Evolutionary conservation across 2,888 invertebrate species (phyloP), one percentile per base, ranked within the genome.

Genomic region (Carpatolechia fugitivella): DNA sequence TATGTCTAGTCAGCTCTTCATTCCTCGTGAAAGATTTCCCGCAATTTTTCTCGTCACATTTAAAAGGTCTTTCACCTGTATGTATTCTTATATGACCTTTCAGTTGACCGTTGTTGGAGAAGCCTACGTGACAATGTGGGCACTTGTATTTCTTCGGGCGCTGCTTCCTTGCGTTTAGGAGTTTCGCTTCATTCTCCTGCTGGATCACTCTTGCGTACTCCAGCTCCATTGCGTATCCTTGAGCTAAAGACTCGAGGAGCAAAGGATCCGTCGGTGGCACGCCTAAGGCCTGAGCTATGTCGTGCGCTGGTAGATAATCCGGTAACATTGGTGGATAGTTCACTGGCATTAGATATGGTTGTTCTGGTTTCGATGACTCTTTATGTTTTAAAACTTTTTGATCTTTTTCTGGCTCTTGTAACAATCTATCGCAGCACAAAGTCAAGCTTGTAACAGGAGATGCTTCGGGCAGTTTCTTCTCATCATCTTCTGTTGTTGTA

Each of bases 91-190:
- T 93, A 74, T 98, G 97, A 13, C 97, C 97, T 77, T 96, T 96
- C 0, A 98, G 86, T 68, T 98, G 97, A 0, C 97, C 97, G 79
- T 97, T 97, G 78, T 98, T 98, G n/a, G 97, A 97, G 78, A 98
- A 98, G 0, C 96, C 96, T 0, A 96, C 96, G 65, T 96, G 93
- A 74, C 98, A 98, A 70, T 96, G 95, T 0, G 96, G 95, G 71
- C 98, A 98, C 64, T 96, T 94, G 82, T 98, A 98, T 73, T 97
- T 97, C 82, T 97, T 97, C 0, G 98, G 97, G 0, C 97, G 91
- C 65, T 96, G 94, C 70, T 97, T 96, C 62, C 94, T 91, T 0
- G 93, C 88, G 66, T 93, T 94, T 3, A 94, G 65, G 0, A 93
- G 80, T 70, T 94, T 94, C 0, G 93, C 89, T 69, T 94, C 94